These are phyloP conservation scores for Loripinus fragilis DNA, from an alignment of 2,888 invertebrate species.

Conservation along the genomic window DNA sequence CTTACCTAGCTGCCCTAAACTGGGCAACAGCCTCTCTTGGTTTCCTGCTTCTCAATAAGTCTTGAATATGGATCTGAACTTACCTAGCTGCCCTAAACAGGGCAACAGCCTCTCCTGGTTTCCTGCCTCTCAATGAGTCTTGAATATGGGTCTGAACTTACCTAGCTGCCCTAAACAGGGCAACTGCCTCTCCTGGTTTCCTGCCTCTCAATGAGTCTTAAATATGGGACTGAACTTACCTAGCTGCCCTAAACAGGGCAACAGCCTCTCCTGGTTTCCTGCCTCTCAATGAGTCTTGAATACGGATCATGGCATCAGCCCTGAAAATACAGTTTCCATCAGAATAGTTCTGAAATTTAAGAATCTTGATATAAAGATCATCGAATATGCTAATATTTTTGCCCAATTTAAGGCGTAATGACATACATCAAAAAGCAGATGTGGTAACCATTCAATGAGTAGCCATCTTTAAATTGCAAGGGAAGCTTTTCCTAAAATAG, in stretches of 20 bases:
- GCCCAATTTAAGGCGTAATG: too few relatives aligned
- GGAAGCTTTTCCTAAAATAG: too few relatives aligned
- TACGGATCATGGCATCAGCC: constrained; percentile 93
- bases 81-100: too few relatives aligned
- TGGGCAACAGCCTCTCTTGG: constrained; percentile 92
- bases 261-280: constrained; percentile 91
- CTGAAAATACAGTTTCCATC: constrained; percentile 87
- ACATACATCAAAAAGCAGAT: too few relatives aligned
- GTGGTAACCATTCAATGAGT: too few relatives aligned
- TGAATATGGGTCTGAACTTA: constrained; percentile 91
- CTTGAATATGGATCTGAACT: too few relatives aligned
- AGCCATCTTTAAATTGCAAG: too few relatives aligned
- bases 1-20: constrained; percentile 90
- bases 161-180: constrained; percentile 91
- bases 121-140: too few relatives aligned
- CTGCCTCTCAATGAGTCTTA: constrained; percentile 88
- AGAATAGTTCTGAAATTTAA: too few relatives aligned
- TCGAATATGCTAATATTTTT: too few relatives aligned
- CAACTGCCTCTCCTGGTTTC: constrained; percentile 91
- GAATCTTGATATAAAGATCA: too few relatives aligned
- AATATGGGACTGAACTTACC: constrained; percentile 84
- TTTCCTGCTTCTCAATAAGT: constrained; percentile 88
- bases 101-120: too few relatives aligned
- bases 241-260: constrained; percentile 91
- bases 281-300: constrained; percentile 90